phyloP scores from a whole-genome alignment of 2,113 vertebrate species.

The Chionomys nivalis region DNA sequence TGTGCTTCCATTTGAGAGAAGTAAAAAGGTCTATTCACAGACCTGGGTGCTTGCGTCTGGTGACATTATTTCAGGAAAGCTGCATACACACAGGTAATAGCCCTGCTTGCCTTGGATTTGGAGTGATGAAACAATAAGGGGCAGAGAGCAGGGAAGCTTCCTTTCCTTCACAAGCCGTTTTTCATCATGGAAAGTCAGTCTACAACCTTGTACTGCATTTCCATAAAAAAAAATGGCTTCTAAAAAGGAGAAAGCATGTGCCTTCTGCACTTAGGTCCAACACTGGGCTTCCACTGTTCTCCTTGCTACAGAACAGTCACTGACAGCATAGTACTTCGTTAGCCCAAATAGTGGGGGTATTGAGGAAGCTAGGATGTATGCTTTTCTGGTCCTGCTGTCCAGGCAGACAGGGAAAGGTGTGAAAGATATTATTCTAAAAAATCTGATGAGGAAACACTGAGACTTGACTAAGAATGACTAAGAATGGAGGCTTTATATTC shows the following conservation, averaged over 20 bases:
- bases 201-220: constrained; percentile 26
- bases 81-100: not conserved
- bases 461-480: not conserved
- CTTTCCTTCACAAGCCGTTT: constrained; percentile 14
- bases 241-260: constrained; percentile 16
- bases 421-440: not conserved
- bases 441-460: not conserved
- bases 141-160: not conserved
- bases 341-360: not conserved
- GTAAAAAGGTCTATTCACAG: constrained; percentile 9
- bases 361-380: not conserved
- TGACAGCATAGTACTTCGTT: not conserved
- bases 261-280: constrained; percentile 8
- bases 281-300: not conserved
- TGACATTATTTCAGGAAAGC: constrained; percentile 23
- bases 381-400: not conserved
- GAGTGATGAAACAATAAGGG: not conserved
- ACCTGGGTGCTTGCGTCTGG: not conserved
- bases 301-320: not conserved
- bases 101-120: not conserved
- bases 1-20: not conserved
- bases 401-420: not conserved
- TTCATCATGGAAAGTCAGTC: constrained; percentile 40
- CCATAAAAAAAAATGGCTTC: not conserved
- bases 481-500: not conserved